Base-by-base conservation (phyloP, 2,797 vertebrate genomes). In the Chaetophractus vellerosus region DNA sequence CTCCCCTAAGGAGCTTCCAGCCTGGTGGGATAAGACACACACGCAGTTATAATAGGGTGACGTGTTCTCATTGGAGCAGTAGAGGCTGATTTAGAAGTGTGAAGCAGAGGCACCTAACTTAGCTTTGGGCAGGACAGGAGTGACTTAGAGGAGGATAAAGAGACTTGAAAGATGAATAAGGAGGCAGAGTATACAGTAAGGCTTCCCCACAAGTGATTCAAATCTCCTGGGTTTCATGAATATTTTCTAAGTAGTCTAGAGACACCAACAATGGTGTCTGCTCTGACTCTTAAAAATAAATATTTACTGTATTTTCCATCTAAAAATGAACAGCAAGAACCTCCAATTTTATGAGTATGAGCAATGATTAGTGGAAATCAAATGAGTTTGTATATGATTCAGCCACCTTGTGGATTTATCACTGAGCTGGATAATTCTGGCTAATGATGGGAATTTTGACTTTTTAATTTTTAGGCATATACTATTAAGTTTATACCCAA, bases 331-430 rank as follows among this genome's bases (percentile, higher is more conserved):
- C 38, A 90, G 21, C 31, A 15, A 78, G 41, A 33, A 28, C 28
- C 45, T 91, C 21, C 24, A 84, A 78, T 71, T 57, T 26, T 41
- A 41, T 33, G 16, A 68, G 19, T 79, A 55, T 50, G 38, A 80
- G 71, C n/a, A 87, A 95, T 91, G 55, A 89, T 75, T 80, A 92
- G 50, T 64, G 61, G 88, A 86, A 94, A 95, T 81, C 11, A 92
- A 69, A 92, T 45, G 52, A 10, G 28, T 59, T 61, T 88, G 71
- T 74, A 86, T 28, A 81, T 82, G 72, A 93, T 64, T 85, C 93
- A 96, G 68, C 63, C 79, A 48, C 68, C 87, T 71, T 91, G 36
- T 95, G 85, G 45, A 52, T 86, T 95, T 96, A 78, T 68, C 64
- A 93, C 36, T 91, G 64, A 90, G 72, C 50, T 92, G 63, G 26